These are phyloP conservation scores for Euura lappo DNA, from an alignment of 1,140 invertebrate genomes.

Conservation along the genomic window DNA sequence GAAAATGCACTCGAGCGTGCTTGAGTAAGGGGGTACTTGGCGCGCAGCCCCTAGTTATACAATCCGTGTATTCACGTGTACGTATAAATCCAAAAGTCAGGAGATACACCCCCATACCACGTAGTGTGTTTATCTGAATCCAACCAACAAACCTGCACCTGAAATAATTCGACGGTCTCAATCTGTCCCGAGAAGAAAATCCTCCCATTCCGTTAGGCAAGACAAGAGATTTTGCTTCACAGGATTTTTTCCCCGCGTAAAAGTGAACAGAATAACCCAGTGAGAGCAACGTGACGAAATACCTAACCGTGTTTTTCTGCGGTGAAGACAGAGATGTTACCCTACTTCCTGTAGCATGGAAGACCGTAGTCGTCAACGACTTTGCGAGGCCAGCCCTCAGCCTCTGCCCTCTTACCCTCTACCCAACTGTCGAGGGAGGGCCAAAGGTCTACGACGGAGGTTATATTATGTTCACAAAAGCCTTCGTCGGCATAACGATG, in stretches of 20 bases:
- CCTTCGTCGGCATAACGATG: conserved; percentile 4
- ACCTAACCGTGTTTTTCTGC: not conserved
- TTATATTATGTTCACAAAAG: conserved; percentile 5
- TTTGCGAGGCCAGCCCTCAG: not conserved
- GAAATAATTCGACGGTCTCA: no score
- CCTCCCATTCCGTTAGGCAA: no score
- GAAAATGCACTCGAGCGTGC: conserved; percentile 7
- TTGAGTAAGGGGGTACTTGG: conserved; percentile 1
- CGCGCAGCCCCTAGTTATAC: not conserved
- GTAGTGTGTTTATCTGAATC: no score
- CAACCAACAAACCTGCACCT: no score
- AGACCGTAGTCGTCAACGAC: not conserved
- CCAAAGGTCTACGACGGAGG: not conserved
- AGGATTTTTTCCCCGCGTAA: not conserved
- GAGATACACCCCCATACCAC: not conserved
- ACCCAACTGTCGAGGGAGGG: not conserved
- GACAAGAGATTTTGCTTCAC: no score
- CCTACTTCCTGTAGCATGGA: no score
- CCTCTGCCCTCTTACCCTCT: no score
- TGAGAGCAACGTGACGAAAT: not conserved
- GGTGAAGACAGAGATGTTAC: no score
- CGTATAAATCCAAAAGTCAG: not conserved
- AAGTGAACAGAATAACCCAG: not conserved
- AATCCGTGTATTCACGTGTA: not conserved
- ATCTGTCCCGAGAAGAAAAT: no score